Evolutionary conservation across 2,888 invertebrate genomes (phyloP), one percentile per base, ranked within the genome.

Genomic region (Pocota personata): DNA sequence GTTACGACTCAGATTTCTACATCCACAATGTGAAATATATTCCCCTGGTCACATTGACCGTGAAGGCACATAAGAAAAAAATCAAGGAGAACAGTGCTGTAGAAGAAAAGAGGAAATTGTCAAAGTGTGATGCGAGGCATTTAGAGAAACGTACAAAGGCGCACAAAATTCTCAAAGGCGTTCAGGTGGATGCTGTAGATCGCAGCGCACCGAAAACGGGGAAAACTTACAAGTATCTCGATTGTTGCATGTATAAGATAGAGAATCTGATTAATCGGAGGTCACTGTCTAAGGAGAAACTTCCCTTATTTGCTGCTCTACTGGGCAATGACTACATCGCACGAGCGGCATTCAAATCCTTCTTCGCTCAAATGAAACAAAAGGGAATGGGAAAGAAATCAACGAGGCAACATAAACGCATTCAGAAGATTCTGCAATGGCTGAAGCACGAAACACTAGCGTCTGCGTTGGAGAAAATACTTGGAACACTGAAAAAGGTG

Each of bases 1-100:
- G 98, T 89, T 97, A 96, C 88, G 99, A 99, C 92, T 98, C 98
- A 0, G 99, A 99, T 93, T 99, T 98, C 92, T 98, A 95, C 90
- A 95, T 99, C 87, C 97, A 96, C 92, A 96, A 97, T 92, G 95
- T 97, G 0, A 92, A 94, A 1, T 98, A 97, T 88, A 96, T 99
- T 87, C 97, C 97, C 0, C 95, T 97, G 87, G 93, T 94, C 32
- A 95, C 95, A 24, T 90, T 97, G 10, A 94, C 95, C 3, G 91
- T 93, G 5, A 94, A 94, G 90, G 91, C 91, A 10, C 90, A 91
- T 14, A 90, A 89, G 12, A 92, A 92, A 50, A 89, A 87, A 1
- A 50, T 79, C 0, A 32, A 87, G 6, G 50, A 76, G 62, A 55
- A 7, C 1, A 8, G 46, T 3, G 55, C 35, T 24, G 55, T 89